Conservation (phyloP, 2,888 invertebrate genomes). For the Azorinus chamasolen region DNA sequence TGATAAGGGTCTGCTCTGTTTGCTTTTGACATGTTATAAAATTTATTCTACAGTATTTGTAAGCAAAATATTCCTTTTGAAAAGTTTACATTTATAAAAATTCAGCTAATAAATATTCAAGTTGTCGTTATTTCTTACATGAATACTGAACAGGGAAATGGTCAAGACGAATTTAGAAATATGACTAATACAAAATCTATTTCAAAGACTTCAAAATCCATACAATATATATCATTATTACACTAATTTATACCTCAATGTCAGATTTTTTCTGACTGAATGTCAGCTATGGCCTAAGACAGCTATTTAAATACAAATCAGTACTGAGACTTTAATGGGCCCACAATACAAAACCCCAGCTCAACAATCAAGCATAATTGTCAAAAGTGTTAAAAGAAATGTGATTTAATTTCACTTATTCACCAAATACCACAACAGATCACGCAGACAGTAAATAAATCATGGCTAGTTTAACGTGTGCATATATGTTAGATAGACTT, state of each 20-base stretch:
- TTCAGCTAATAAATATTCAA: too few species aligned
- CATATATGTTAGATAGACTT: slow-evolving; percentile 43
- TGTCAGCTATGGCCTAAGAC: too few species aligned
- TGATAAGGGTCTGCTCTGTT: too few species aligned
- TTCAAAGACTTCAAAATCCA: slow-evolving; percentile 2
- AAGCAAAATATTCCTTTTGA: too few species aligned
- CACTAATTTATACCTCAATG: not conserved
- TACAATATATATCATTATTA: not conserved
- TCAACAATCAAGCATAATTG: not conserved
- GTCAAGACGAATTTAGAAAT: not conserved
- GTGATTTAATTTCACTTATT: slow-evolving; percentile 43
- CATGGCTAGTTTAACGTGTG: slow-evolving; percentile 47
- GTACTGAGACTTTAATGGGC: too few species aligned
- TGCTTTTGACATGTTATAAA: too few species aligned
- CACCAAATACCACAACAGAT: slow-evolving; percentile 26
- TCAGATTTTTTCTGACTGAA: not conserved
- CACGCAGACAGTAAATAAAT: slow-evolving; percentile 58
- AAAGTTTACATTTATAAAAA: too few species aligned
- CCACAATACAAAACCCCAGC: too few species aligned
- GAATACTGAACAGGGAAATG: too few species aligned
- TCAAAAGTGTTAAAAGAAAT: slow-evolving; percentile 43
- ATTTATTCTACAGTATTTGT: too few species aligned
- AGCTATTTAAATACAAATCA: too few species aligned
- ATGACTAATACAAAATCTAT: slow-evolving; percentile 40
- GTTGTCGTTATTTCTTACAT: too few species aligned